phyloP scores from a whole-genome alignment of 2,797 vertebrate species.

The Pogonophryne albipinna region DNA sequence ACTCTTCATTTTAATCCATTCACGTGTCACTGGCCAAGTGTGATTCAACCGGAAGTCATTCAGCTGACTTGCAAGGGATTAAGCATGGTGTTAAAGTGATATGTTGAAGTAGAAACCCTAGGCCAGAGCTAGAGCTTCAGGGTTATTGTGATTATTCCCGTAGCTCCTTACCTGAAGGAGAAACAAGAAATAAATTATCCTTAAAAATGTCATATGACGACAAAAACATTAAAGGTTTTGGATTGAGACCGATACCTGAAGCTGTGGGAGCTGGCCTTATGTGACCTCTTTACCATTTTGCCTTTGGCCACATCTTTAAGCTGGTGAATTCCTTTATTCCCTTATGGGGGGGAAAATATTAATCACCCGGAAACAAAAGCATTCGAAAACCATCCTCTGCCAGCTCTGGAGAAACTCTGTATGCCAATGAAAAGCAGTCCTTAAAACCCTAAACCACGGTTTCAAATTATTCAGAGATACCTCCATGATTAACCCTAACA shows the following conservation, averaged over 20 bases:
- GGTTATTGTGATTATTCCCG: background rate
- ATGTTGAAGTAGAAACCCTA: background rate
- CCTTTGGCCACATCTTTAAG: background rate
- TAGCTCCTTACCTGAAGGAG: background rate
- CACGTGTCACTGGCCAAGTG: background rate
- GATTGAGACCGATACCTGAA: background rate
- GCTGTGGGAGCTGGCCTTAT: background rate
- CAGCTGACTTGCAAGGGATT: slow-evolving; percentile 9
- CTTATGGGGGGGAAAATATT: background rate
- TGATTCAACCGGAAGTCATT: background rate
- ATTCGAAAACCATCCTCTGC: slow-evolving; percentile 7
- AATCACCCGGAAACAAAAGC: slow-evolving; percentile 7
- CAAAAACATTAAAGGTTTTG: background rate
- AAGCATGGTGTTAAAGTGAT: background rate
- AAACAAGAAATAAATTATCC: background rate
- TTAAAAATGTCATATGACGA: background rate
- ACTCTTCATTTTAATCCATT: slow-evolving; percentile 17
- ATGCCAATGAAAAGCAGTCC: background rate
- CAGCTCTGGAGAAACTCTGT: background rate
- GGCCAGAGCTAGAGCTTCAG: background rate
- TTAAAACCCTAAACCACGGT: background rate
- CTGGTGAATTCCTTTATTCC: slow-evolving; percentile 19
- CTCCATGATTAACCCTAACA: no score
- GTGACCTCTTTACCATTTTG: background rate
- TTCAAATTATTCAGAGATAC: background rate